Evolutionary conservation across 2,797 vertebrate species (phyloP).

Genomic region (Xenopus petersii): DNA sequence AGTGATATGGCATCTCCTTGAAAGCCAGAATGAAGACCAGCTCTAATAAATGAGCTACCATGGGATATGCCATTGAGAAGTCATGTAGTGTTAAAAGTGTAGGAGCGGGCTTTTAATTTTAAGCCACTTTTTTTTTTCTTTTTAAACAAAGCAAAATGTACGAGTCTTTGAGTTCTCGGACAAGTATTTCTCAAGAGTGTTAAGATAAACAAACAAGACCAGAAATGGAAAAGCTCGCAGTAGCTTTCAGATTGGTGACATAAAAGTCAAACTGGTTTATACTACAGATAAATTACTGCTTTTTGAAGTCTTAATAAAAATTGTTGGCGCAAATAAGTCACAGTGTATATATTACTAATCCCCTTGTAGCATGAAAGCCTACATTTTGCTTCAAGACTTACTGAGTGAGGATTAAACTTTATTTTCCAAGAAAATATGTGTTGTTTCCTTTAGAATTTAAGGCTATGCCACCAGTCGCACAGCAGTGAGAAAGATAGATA

Average conservation of each 20-base stretch:
- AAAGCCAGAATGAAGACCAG: too few relatives aligned
- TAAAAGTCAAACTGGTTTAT: constrained; percentile 39
- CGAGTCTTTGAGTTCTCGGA: constrained; percentile 25
- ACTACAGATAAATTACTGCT: constrained; percentile 33
- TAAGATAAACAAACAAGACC: constrained; percentile 27
- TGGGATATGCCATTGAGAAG: neutral
- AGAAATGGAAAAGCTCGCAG: constrained; percentile 43
- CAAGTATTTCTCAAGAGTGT: constrained; percentile 32
- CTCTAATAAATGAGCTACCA: neutral
- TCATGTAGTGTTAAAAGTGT: constrained; percentile 29
- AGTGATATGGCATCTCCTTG: neutral
- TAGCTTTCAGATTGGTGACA: constrained; percentile 34
- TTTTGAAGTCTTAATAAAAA: constrained; percentile 44
- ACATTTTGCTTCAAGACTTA: constrained; percentile 5
- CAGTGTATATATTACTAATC: constrained; percentile 38
- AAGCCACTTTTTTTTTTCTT: neutral
- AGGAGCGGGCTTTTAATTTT: neutral
- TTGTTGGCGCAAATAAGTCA: constrained; percentile 32
- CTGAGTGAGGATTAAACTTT: neutral
- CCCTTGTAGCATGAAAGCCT: constrained; percentile 4
- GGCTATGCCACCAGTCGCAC: too few relatives aligned
- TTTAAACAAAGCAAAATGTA: constrained; percentile 32
- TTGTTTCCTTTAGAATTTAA: too few relatives aligned
- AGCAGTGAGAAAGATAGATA: too few relatives aligned
- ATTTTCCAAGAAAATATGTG: neutral